phyloP scores from a whole-genome alignment of 2,888 invertebrate genomes.

The Calameuta pallipes region DNA sequence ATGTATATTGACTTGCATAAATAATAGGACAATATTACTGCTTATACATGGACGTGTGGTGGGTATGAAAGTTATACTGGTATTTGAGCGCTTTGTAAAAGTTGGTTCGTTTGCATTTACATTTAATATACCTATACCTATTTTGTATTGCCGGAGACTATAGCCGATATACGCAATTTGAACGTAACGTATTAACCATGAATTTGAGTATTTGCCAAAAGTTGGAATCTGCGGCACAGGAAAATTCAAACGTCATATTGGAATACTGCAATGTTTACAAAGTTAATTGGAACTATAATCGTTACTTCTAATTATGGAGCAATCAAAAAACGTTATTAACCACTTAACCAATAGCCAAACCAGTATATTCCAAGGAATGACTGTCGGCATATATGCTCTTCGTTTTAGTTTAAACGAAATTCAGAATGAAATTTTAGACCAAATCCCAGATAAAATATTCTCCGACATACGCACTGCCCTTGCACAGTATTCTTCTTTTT shows the following conservation, averaged over 20 bases:
- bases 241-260: slow-evolving; percentile 19
- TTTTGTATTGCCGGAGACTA: background rate
- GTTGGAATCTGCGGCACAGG: slow-evolving; percentile 1
- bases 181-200: slow-evolving; percentile 6
- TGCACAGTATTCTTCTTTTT: background rate
- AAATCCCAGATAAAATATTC: background rate
- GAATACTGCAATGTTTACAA: slow-evolving; percentile 21
- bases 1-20: background rate
- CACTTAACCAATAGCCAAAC: background rate
- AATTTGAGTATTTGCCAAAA: slow-evolving; percentile 19
- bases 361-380: background rate
- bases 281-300: slow-evolving; percentile 17
- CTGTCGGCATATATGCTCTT: background rate
- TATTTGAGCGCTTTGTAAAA: background rate
- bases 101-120: background rate
- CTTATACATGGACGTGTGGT: background rate
- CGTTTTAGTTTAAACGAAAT: background rate
- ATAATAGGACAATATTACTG: background rate
- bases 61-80: background rate
- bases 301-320: slow-evolving; percentile 22
- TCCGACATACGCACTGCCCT: background rate
- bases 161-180: slow-evolving; percentile 10
- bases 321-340: slow-evolving; percentile 11
- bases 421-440: background rate
- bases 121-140: background rate